Base-by-base conservation (phyloP, 2,888 invertebrate genomes). In the Geotrupes spiniger region DNA sequence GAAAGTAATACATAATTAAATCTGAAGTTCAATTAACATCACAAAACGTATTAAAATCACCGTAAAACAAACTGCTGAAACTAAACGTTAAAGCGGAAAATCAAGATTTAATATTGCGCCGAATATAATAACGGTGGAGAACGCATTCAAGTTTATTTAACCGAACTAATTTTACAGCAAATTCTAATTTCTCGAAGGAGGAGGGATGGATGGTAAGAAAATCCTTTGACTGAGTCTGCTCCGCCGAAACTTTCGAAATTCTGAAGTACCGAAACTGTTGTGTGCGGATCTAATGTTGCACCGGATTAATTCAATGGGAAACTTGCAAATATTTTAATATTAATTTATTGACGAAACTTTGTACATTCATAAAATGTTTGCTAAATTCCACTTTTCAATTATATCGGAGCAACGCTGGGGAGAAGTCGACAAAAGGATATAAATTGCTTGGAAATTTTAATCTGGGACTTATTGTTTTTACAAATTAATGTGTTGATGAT, bases 81-180 rank as follows among this genome's bases (percentile, higher is more conserved):
- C 37, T 42, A 36, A 21, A 36, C 46, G 37, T 46, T 25, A 33
- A 33, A 33, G 9, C 9, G 14, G 33, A 12, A 33, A 15, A 2
- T n/a, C n/a, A 15, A 15, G 14, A 33, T 33, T 33, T 33, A 33
- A 33, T 15, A 15, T 15, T 15, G 11, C 14, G 14, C 10, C 33
- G 33, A 33, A 33, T 33, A 43, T 43, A 43, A 36, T 36, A 43
- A 36, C 25, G 36, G 36, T 29, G 36, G n/a, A 36, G 11, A 9
- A 43, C 36, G 43, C 36, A 36, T 43, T 43, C 43, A 36, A 36
- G 43, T 43, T 43, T 43, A 43, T 43, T 43, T 43, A 43, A 43
- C 43, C 43, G 43, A 43, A 43, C 43, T 43, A 43, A 43, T 43
- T 43, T 43, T 36, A 36, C 36, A 43, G 43, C 43, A 33, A 43